Evolutionary conservation across 2,888 invertebrate species (phyloP), one percentile per base, ranked within the genome.

Genomic region (Eutolmus rufibarbis): DNA sequence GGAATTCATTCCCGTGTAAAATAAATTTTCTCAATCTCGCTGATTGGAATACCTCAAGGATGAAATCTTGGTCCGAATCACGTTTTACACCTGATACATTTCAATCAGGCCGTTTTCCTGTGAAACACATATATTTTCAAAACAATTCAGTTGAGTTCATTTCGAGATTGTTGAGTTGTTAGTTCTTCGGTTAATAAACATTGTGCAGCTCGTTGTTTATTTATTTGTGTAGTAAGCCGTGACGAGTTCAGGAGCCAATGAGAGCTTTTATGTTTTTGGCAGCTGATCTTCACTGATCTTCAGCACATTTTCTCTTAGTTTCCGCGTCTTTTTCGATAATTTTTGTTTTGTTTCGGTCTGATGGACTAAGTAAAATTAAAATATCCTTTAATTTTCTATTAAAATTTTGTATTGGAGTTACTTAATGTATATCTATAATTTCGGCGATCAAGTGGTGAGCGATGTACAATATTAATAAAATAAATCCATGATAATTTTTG

Each of bases 221-320:
- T 79, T 79, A 79, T 79, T 79, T 79, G 51, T 79, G 51, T 51
- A 79, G 23, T 51, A 79, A 66, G 28, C 79, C 51, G 31, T 79
- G 79, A 79, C 79, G 79, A 46, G 46, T 79, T 46, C 79, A 51
- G 79, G 28, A 46, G 79, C 79, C 79, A 79, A 66, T 66, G 79
- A 31, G 79, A 79, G 31, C 40, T 51, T 79, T 46, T 79, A 79
- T 79, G 79, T 79, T 79, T 66, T 79, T 79, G 79, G 79, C 79
- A 79, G 31, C 51, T 66, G 66, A 66, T 66, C 23, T 66, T 66
- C 23, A 66, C 51, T 28, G 66, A 66, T 66, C 23, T 66, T 66
- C 12, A 66, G 28, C 23, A 66, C 66, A 23, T 19, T 46, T 46
- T 66, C 66, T 66, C 66, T 66, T 66, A 51, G 51, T 79, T 79